A percentile compares a stretch with the other conserved stretches of the same genome.
Conservation (phyloP, 2,888 invertebrate genomes). For the Epinotia bilunana region DNA sequence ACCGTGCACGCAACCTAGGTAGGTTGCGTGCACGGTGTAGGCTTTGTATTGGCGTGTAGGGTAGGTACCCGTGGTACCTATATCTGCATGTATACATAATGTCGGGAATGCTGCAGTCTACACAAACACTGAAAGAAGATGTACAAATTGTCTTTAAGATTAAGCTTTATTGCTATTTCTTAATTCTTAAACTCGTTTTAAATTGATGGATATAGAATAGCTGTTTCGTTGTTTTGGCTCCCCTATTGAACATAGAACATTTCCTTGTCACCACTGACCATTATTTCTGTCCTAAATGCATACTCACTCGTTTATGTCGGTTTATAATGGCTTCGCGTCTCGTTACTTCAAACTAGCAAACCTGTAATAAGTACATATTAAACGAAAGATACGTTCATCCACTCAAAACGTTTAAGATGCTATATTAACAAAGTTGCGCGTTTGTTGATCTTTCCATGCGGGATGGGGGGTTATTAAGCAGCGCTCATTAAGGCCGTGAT, state of each 20-base stretch:
- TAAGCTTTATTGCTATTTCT: too few species aligned
- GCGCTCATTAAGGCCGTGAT: constrained; percentile 34
- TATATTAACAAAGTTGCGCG: constrained; percentile 39
- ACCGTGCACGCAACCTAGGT: too few species aligned
- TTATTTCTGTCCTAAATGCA: neutral
- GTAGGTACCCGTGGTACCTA: too few species aligned
- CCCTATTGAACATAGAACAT: neutral
- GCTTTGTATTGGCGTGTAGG: too few species aligned
- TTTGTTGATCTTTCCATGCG: constrained; percentile 35
- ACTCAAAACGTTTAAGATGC: constrained; percentile 22
- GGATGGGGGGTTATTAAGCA: constrained; percentile 27
- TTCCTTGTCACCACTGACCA: neutral
- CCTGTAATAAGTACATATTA: constrained; percentile 7
- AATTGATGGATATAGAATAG: neutral
- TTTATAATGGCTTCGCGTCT: neutral
- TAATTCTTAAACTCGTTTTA: neutral
- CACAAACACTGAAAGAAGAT: too few species aligned
- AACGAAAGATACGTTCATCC: constrained; percentile 24
- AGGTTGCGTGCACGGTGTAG: too few species aligned
- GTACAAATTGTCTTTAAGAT: too few species aligned
- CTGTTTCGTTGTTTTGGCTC: neutral
- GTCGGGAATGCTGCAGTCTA: too few species aligned
- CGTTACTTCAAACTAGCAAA: constrained; percentile 18
- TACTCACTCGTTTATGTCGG: neutral
- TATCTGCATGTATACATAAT: too few species aligned